Evolutionary conservation across 2,113 vertebrate species (phyloP), one percentile per base, ranked within the genome.

Genomic region (Tiliqua scincoides): DNA sequence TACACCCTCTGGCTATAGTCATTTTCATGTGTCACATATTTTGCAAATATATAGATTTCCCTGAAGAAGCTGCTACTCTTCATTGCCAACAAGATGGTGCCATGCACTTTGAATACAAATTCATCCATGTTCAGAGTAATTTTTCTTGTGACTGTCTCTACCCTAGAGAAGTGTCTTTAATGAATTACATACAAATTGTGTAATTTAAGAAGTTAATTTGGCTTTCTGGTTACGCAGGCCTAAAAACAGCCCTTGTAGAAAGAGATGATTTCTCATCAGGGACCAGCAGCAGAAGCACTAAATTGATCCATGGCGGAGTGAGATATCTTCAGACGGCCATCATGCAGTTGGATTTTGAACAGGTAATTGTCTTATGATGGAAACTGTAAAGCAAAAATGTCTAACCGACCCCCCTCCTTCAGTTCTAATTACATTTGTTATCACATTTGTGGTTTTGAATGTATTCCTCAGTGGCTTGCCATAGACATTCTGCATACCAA

Each of bases 321-420:
- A 97, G 98, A 94, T 99, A 99, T 95, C 98, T 98, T 95, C 98
- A 99, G 97, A 99, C 98, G 98, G 99, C 98, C 97, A 97, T 99
- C 97, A 98, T 97, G 97, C 98, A 97, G 96, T 93, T 98, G 96
- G 98, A 99, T 98, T 97, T 98, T 52, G 98, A 99, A 96, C 98
- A 99, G 99, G 99, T 99, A 98, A 98, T 93, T 96, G 94, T 95
- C 94, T 75, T 94, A 92, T 95, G 94, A 92, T 91, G 90, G 91
- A 73, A 94, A 88, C 93, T 96, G 43, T 73, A 80, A 92, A 94
- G 94, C 91, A 94, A 52, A 88, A 95, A 90, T 91, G 94, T 91
- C 81, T 72, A 37, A 89, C 40, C 72, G 93, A 83, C 73, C 89
- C 92, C 90, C 89, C 92, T 89, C 85, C 62, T 76, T 91, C 70